Conservation (phyloP, 2,888 invertebrate species). For the Volucella bombylans region DNA sequence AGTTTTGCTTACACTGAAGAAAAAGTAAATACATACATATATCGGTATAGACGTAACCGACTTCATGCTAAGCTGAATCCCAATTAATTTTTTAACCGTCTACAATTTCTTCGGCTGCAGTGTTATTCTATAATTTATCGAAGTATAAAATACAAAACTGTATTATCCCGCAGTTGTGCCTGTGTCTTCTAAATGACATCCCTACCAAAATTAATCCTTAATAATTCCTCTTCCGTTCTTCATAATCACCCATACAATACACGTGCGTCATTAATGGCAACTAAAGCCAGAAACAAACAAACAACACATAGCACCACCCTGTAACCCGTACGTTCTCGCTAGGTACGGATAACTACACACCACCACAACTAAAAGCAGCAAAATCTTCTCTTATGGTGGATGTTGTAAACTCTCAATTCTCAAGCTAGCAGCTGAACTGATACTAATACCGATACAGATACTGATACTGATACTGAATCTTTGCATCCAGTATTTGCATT, state of each 20-base stretch:
- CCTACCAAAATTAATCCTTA: slow-evolving; percentile 83
- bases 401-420: too few species aligned
- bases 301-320: slow-evolving; percentile 34
- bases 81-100: slow-evolving; percentile 15
- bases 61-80: too few species aligned
- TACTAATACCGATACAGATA: too few species aligned
- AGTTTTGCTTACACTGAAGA: too few species aligned
- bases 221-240: slow-evolving; percentile 82
- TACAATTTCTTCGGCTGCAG: not conserved
- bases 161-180: slow-evolving; percentile 79
- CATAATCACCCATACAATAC: slow-evolving; percentile 81
- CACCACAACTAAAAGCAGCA: slow-evolving; percentile 4
- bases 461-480: not conserved
- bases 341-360: not conserved
- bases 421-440: too few species aligned
- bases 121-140: slow-evolving; percentile 75
- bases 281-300: slow-evolving; percentile 59
- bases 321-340: not conserved
- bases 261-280: slow-evolving; percentile 73
- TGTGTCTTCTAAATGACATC: slow-evolving; percentile 81
- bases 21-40: too few species aligned
- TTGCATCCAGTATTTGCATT: slow-evolving; percentile 26
- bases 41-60: too few species aligned
- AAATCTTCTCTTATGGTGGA: too few species aligned
- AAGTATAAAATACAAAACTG: slow-evolving; percentile 78